Evolutionary conservation across 1,140 invertebrate species (phyloP), one percentile per base, ranked within the genome.

Genomic region (Temnothorax nylanderi): DNA sequence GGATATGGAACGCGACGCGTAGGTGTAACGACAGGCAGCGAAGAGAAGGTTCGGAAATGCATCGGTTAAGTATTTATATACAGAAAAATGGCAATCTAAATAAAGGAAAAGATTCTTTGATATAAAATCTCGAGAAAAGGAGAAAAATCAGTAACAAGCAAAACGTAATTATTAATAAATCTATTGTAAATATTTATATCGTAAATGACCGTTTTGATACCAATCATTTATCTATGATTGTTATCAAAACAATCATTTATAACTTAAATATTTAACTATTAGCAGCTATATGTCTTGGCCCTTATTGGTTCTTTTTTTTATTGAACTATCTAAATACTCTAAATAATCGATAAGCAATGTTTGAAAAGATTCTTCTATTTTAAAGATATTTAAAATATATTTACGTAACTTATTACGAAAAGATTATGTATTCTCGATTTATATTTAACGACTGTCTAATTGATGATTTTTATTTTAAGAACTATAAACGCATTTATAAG

Each of bases 1-100:
- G 67, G 85, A 89, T 91, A 74, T 90, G 86, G 89, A 89, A 88
- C 74, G 86, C 62, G 80, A 89, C 86, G 91, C 86, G 90, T 91
- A 89, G 89, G 86, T 90, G 89, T 90, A 56, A 77, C 51, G 62
- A 69, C 54, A 54, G n/a, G 21, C 64, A 7, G 47, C n/a, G 60
- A 74, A 87, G 89, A 90, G 72, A 89, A 75, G 75, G 69, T 75
- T 76, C 81, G 65, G 72, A 89, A 74, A 89, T 67, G 71, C 56
- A 47, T 60, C 65, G 13, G 32, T 21, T 49, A 47, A 58, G n/a
- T 84, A 60, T 18, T 47, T 60, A 16, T 26, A 10, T 58, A 41
- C 37, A 72, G 47, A 51, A 21, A 26, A 69, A 71, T 69, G 10
- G 16, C 6, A 18, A 5, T 41, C 8, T 54, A 51, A 18, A 51